phyloP scores from a whole-genome alignment of 1,140 invertebrate species.

The Drosophila ironensis region DNA sequence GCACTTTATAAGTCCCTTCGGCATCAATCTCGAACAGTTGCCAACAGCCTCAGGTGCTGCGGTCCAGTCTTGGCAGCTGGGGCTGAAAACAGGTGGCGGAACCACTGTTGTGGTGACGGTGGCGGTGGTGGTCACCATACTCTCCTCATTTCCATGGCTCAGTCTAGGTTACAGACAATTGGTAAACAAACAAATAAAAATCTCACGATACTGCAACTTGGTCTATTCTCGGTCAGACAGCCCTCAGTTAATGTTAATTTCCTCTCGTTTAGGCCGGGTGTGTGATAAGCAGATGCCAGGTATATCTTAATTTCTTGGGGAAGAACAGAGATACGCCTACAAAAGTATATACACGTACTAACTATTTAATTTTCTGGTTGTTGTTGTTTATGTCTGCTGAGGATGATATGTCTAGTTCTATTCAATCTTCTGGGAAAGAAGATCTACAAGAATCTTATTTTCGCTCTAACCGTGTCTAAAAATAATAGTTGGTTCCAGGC shows the following conservation, averaged over 20 bases:
- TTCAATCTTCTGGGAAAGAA: no score
- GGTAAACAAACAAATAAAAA: slow-evolving; percentile 18
- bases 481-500: slow-evolving; percentile 21
- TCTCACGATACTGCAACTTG: not conserved
- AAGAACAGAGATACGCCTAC: slow-evolving; percentile 19
- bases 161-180: slow-evolving; percentile 20
- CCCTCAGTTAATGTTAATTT: slow-evolving; percentile 34
- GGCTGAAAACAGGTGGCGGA: not conserved
- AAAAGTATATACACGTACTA: slow-evolving; percentile 17
- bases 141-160: slow-evolving; percentile 4
- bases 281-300: slow-evolving; percentile 38
- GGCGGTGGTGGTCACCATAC: not conserved
- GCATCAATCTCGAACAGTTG: slow-evolving; percentile 55
- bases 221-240: slow-evolving; percentile 24
- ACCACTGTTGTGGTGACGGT: not conserved
- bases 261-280: slow-evolving; percentile 17
- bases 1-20: slow-evolving; percentile 58
- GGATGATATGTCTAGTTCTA: no score
- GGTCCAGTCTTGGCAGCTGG: slow-evolving; percentile 65
- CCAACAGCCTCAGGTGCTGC: slow-evolving; percentile 59
- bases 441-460: slow-evolving; percentile 2
- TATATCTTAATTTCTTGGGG: slow-evolving; percentile 26
- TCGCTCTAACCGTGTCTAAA: slow-evolving; percentile 2
- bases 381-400: no score
- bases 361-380: slow-evolving; percentile 8